A percentile compares a stretch with the other conserved stretches of the same genome.
These are phyloP conservation scores for Muricea muricata DNA, from an alignment of 92 coral and sea anemone genomes.

Conservation along the genomic window DNA sequence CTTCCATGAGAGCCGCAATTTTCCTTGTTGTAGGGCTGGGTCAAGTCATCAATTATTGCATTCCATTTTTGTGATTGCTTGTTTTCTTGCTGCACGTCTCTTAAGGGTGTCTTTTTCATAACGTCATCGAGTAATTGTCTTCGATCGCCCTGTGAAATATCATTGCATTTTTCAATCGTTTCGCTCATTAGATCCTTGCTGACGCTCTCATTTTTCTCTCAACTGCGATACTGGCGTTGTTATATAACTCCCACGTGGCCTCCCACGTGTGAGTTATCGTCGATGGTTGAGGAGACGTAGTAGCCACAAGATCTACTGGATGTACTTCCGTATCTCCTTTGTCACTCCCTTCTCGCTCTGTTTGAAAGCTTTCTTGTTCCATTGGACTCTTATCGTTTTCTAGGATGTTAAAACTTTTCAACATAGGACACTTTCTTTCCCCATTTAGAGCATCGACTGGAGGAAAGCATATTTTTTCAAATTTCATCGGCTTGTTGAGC, in stretches of 20 bases:
- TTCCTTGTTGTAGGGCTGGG: neutral
- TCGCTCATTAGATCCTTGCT: neutral
- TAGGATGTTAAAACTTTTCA: too few relatives aligned
- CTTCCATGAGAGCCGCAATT: neutral
- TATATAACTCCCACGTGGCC: neutral
- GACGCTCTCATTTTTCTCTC: neutral
- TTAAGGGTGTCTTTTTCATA: neutral
- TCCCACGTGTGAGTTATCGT: neutral
- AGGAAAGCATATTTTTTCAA: neutral
- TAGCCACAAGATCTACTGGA: neutral
- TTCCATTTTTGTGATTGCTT: neutral
- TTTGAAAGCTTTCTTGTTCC: too few relatives aligned
- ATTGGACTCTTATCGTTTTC: too few relatives aligned
- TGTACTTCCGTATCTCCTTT: too few relatives aligned
- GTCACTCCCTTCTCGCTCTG: too few relatives aligned
- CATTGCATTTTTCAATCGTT: neutral
- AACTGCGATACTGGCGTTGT: neutral
- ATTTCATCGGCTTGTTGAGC: too few relatives aligned
- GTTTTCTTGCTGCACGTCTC: neutral
- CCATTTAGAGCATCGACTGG: neutral
- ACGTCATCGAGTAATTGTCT: neutral
- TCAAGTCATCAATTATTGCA: neutral
- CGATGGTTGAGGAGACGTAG: too few relatives aligned
- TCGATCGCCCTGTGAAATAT: neutral
- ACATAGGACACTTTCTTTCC: too few relatives aligned